Conservation (phyloP, 1,140 invertebrate species). For the Sitodiplosis mosellana region DNA sequence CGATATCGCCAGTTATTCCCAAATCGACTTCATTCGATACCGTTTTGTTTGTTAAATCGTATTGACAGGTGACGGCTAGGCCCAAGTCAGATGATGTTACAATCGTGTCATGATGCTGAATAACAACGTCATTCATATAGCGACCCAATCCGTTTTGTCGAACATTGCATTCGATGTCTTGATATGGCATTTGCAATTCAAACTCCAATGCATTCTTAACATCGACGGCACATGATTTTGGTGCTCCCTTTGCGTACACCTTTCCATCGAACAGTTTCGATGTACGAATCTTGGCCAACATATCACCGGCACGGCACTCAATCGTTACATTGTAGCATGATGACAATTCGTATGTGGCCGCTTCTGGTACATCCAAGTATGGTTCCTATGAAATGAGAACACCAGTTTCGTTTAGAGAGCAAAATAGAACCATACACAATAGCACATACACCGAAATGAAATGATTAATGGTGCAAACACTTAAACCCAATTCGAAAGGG, state of each 20-base stretch:
- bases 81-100: conserved; percentile 86
- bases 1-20: conserved; percentile 69
- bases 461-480: neutral
- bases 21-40: conserved; percentile 82
- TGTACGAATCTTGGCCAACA: conserved; percentile 80
- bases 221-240: conserved; percentile 78
- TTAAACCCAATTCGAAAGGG: neutral
- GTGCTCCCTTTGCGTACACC: conserved; percentile 82
- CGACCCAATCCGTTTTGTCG: conserved; percentile 65
- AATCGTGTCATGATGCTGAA: conserved; percentile 88
- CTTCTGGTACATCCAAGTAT: conserved; percentile 73
- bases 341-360: conserved; percentile 76
- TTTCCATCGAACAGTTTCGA: conserved; percentile 86
- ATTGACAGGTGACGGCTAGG: conserved; percentile 79
- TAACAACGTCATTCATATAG: conserved; percentile 76
- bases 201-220: conserved; percentile 69
- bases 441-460: neutral
- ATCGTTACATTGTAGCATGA: conserved; percentile 91
- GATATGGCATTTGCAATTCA: conserved; percentile 76
- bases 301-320: conserved; percentile 77
- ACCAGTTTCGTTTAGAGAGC: neutral
- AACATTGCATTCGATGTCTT: conserved; percentile 78
- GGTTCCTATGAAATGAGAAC: conserved; percentile 40
- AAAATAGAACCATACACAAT: neutral
- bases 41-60: conserved; percentile 82